Evolutionary conservation across 2,888 invertebrate species (phyloP), one percentile per base, ranked within the genome.

Genomic region (Xestia ashworthii): DNA sequence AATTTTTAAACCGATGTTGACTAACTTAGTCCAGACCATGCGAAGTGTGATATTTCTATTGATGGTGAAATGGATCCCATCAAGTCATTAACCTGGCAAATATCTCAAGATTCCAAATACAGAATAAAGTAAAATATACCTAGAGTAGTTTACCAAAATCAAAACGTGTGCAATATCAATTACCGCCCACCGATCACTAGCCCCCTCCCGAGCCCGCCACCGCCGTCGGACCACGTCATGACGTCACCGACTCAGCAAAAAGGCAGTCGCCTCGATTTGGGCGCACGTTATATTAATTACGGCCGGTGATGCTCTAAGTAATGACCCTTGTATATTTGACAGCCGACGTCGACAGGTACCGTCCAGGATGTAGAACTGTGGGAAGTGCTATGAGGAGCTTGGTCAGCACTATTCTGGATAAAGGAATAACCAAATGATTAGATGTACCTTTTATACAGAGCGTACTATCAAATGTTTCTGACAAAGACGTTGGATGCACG

Each of bases 301-400:
- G 87, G 91, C 89, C 91, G 90, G 89, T 92, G 94, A 95, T 95
- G 93, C 93, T 92, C 93, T 96, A 96, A 96, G 96, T 96, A 96
- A 96, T 96, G 96, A 95, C 96, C 96, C 96, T 96, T 96, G 96
- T 96, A 95, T 94, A 94, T 94, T 94, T 95, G 96, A 96, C 96
- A 93, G 95, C 91, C 90, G 82, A 85, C 90, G 90, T 89, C 90
- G 94, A 92, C 96, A 96, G 96, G 96, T 96, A 93, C 92, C 84
- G 84, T 82, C 53, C 71, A 22, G 41, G 64, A 73, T 60, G 58
- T 72, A 55, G 66, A 70, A 5, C 0, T 2, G 4, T 84, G 89
- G 80, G 90, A 90, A 84, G 67, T 41, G 85, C 3, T 44, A 48
- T 2, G 14, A 8, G 38, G 0, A 14, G 1, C 41, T 65, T 67